phyloP scores from a whole-genome alignment of 2,113 vertebrate genomes.

The Corythaeola cristata region DNA sequence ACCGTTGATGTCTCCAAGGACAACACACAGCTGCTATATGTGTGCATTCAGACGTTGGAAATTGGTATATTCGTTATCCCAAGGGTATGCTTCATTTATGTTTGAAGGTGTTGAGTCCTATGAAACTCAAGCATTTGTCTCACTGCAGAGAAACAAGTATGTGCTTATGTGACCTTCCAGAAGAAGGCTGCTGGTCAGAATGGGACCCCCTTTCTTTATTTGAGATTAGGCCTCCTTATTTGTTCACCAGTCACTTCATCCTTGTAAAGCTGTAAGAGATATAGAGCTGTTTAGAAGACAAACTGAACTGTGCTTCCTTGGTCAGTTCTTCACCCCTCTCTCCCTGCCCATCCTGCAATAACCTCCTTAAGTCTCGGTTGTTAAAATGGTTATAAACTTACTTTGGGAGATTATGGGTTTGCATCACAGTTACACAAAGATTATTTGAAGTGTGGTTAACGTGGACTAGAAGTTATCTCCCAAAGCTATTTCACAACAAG shows the following conservation, averaged over 20 bases:
- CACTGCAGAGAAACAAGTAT: not conserved
- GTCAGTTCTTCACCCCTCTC: slow-evolving; percentile 59
- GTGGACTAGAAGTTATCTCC: slow-evolving; percentile 63
- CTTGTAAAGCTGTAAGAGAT: slow-evolving; percentile 56
- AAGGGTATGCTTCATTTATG: not conserved
- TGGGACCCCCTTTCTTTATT: not conserved
- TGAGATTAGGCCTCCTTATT: slow-evolving; percentile 28
- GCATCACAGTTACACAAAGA: slow-evolving; percentile 59
- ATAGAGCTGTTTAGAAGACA: slow-evolving; percentile 61
- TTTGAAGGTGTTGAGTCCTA: not conserved
- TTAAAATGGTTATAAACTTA: slow-evolving; percentile 54
- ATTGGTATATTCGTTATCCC: not conserved
- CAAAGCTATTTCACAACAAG: slow-evolving; percentile 64
- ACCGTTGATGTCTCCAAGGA: not conserved
- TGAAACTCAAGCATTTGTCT: not conserved
- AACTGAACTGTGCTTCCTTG: slow-evolving; percentile 56
- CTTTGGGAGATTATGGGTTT: slow-evolving; percentile 52
- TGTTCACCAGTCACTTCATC: slow-evolving; percentile 58
- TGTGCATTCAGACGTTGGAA: not conserved
- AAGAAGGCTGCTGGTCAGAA: slow-evolving; percentile 19
- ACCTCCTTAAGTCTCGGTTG: slow-evolving; percentile 46
- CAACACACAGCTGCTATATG: not conserved
- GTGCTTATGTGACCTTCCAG: slow-evolving; percentile 32
- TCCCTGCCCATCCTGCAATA: slow-evolving; percentile 47
- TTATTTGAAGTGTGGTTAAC: slow-evolving; percentile 72